phyloP scores from a whole-genome alignment of 2,888 invertebrate genomes.

The Pogonocherus hispidulus region DNA sequence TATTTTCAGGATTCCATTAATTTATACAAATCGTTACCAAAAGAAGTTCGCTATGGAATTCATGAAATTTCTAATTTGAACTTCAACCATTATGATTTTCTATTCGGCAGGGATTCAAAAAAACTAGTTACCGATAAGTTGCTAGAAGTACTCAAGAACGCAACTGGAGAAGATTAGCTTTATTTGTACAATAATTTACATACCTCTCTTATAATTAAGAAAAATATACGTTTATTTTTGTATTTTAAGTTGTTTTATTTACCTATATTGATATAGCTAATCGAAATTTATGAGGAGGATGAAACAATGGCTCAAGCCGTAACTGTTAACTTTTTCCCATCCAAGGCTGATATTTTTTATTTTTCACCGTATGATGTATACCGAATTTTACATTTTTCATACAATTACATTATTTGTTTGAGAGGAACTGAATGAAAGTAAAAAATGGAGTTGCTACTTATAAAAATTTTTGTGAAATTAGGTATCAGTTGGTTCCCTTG shows the following conservation, averaged over 20 bases:
- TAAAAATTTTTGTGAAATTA: no score
- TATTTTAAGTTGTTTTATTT: neutral
- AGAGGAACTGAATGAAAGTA: no score
- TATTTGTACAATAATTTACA: neutral
- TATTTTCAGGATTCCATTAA: conserved; percentile 65
- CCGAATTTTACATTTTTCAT: no score
- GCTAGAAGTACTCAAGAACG: conserved; percentile 56
- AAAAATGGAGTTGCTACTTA: no score
- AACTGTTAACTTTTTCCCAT: no score
- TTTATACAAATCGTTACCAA: conserved; percentile 61
- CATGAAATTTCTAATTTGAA: conserved; percentile 60
- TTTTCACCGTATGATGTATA: no score
- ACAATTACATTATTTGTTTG: no score
- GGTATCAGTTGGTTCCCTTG: no score
- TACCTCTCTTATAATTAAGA: neutral
- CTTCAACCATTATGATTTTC: conserved; percentile 67
- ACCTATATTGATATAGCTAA: neutral
- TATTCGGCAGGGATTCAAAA: conserved; percentile 63
- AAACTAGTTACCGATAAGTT: conserved; percentile 59
- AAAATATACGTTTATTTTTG: neutral
- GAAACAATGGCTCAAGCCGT: no score
- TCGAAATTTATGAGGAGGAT: no score
- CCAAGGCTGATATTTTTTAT: no score
- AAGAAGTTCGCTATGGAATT: conserved; percentile 59
- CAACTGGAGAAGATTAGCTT: conserved; percentile 33